phyloP scores from a whole-genome alignment of 1,140 invertebrate genomes.

The Drosophila lacteicornis region DNA sequence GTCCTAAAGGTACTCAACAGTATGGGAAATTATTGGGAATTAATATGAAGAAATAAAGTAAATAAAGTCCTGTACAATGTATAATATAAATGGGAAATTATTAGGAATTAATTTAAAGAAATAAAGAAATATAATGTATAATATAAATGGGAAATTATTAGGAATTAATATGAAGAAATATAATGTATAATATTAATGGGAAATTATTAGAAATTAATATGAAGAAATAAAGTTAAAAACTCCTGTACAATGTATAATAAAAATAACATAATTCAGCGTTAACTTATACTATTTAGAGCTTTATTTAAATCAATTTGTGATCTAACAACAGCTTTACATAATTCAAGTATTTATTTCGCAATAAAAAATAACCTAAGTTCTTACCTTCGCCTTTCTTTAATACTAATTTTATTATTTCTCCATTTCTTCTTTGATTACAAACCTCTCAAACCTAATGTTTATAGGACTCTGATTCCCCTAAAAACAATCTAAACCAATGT shows the following conservation, averaged over 20 bases:
- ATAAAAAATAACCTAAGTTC: no score
- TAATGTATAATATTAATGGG: no score
- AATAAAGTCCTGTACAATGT: no score
- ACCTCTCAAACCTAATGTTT: not conserved
- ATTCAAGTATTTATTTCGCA: no score
- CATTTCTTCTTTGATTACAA: not conserved
- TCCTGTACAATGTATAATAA: no score
- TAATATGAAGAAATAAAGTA: not conserved
- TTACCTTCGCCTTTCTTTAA: no score
- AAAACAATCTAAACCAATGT: slow-evolving; percentile 21
- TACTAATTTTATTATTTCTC: not conserved
- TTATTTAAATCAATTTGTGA: not conserved
- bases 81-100: not conserved
- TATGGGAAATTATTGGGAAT: not conserved
- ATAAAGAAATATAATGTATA: no score
- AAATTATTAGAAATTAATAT: not conserved
- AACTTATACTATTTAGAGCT: not conserved
- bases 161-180: not conserved
- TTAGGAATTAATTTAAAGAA: not conserved
- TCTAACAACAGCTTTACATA: no score
- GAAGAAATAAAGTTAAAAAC: not conserved
- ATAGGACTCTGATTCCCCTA: not conserved
- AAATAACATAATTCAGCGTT: not conserved
- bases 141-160: no score
- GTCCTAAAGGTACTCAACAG: not conserved